Evolutionary conservation across 2,888 invertebrate genomes (phyloP).

Genomic region (Caenorhabditis angaria): DNA sequence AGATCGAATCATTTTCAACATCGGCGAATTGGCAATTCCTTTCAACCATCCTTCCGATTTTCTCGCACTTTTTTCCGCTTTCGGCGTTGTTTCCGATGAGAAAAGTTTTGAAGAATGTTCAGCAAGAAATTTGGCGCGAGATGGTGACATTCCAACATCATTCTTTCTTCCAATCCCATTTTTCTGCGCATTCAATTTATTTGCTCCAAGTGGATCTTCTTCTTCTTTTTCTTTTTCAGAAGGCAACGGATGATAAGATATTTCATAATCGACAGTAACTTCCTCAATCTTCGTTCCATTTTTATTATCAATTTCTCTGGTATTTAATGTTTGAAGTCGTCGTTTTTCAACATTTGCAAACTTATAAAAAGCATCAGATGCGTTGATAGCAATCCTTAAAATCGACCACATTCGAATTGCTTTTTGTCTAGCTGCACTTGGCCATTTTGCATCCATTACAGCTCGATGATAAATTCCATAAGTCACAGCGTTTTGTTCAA

Average conservation of each 20-base stretch:
- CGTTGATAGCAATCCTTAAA: slow-evolving; percentile 39
- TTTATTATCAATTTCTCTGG: slow-evolving; percentile 12
- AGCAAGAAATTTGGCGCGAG: slow-evolving; percentile 64
- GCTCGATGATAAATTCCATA: slow-evolving; percentile 87
- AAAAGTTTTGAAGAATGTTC: slow-evolving; percentile 62
- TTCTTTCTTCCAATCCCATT: slow-evolving; percentile 11
- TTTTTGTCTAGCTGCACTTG: slow-evolving; percentile 46
- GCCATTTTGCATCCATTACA: slow-evolving; percentile 76
- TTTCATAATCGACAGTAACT: slow-evolving; percentile 35
- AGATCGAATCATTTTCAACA: slow-evolving; percentile 64
- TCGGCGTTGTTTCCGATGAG: slow-evolving; percentile 43
- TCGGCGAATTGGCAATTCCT: slow-evolving; percentile 63
- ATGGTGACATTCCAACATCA: slow-evolving; percentile 59
- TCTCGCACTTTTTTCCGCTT: slow-evolving; percentile 29
- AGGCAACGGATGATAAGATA: slow-evolving; percentile 24
- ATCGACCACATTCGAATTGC: slow-evolving; percentile 60
- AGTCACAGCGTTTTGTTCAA: slow-evolving; percentile 96
- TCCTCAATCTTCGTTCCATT: not conserved
- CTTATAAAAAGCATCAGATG: not conserved
- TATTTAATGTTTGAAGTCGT: slow-evolving; percentile 13
- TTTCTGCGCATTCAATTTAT: slow-evolving; percentile 7
- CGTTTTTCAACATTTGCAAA: slow-evolving; percentile 7
- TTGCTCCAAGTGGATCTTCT: slow-evolving; percentile 38
- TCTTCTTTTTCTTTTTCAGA: slow-evolving; percentile 5
- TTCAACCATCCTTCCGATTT: slow-evolving; percentile 59